phyloP scores from a whole-genome alignment of 2,888 invertebrate genomes.

The Heliconius aoede region DNA sequence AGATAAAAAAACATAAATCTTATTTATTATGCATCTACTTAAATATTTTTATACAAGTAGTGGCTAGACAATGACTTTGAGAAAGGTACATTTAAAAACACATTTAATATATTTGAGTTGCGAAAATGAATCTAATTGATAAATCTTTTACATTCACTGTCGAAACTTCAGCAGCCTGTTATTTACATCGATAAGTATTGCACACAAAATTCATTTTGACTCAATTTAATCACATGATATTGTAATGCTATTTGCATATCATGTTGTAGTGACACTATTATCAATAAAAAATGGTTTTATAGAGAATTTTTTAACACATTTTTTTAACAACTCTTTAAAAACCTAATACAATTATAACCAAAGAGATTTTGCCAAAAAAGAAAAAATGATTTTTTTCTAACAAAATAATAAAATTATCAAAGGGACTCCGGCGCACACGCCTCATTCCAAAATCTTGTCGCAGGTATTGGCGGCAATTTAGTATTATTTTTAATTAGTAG shows the following conservation, averaged over 20 bases:
- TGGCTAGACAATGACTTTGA: constrained; percentile 22
- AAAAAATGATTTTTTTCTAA: no score
- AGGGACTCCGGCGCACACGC: no score
- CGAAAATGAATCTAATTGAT: constrained; percentile 51
- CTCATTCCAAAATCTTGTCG: no score
- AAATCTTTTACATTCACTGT: constrained; percentile 49
- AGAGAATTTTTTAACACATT: no score
- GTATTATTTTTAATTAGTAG: no score
- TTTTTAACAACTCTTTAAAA: no score
- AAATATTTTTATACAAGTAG: background rate
- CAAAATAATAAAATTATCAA: no score
- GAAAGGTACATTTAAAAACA: constrained; percentile 10
- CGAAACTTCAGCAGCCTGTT: constrained; percentile 50
- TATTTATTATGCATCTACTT: background rate
- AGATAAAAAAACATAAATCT: background rate
- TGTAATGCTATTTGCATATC: constrained; percentile 32
- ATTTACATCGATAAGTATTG: constrained; percentile 46
- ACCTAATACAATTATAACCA: no score
- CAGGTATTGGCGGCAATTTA: no score
- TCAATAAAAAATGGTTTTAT: constrained; percentile 1
- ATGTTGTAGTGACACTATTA: constrained; percentile 30
- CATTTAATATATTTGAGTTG: constrained; percentile 38
- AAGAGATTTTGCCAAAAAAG: no score
- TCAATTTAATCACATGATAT: constrained; percentile 40
- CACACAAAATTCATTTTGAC: constrained; percentile 43